These are phyloP conservation scores for Monodelphis domestica DNA, from an alignment of 2,797 vertebrate species.

Conservation along the genomic window DNA sequence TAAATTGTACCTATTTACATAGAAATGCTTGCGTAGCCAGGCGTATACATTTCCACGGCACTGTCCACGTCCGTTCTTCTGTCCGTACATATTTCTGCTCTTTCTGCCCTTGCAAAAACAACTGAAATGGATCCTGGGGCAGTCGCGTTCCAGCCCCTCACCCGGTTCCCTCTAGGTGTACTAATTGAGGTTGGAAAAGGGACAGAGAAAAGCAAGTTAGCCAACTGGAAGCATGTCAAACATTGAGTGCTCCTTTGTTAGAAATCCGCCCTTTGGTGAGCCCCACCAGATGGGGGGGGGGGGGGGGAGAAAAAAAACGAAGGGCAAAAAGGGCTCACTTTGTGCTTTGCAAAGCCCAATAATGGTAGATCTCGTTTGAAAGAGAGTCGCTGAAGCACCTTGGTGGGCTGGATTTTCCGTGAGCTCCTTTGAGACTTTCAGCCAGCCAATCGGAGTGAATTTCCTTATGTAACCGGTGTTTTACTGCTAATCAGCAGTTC, in stretches of 20 bases:
- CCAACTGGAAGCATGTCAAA: constrained; percentile 15
- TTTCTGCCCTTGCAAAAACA: not conserved
- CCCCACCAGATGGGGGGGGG: not conserved
- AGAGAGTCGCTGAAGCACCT: constrained; percentile 16
- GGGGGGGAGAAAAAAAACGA: constrained; percentile 3
- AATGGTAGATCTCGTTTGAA: constrained; percentile 50
- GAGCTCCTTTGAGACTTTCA: constrained; percentile 44
- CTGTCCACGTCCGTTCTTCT: too few species aligned
- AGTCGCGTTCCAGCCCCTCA: not conserved
- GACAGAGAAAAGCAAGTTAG: constrained; percentile 5
- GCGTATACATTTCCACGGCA: too few species aligned
- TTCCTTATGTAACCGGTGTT: constrained; percentile 16
- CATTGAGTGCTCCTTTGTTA: constrained; percentile 24
- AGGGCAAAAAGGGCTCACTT: not conserved
- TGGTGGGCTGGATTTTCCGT: not conserved
- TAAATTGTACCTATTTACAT: not conserved
- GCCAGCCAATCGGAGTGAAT: not conserved
- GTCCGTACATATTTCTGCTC: not conserved
- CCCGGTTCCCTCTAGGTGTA: not conserved
- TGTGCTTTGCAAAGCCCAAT: constrained; percentile 42
- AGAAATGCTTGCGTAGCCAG: too few species aligned
- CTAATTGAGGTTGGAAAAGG: constrained; percentile 32
- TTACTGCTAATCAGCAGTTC: constrained; percentile 6
- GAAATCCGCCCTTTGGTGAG: constrained; percentile 41
- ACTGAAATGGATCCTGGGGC: not conserved